phyloP scores from a whole-genome alignment of 2,113 vertebrate genomes.

The Sturnus vulgaris region DNA sequence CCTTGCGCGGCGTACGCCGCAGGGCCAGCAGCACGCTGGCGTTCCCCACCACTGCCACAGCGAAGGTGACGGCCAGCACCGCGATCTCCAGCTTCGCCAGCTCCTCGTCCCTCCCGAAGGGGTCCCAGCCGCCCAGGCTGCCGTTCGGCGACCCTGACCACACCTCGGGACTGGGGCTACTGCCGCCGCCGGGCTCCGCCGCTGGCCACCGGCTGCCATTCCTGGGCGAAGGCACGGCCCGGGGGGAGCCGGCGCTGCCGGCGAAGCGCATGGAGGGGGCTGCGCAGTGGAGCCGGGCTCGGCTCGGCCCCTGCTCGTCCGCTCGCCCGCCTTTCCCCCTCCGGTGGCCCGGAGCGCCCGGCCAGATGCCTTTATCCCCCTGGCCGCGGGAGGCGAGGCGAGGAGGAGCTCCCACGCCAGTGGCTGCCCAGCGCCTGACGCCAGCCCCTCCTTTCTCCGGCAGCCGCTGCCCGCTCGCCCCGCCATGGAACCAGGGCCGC shows the following conservation, averaged over 20 bases:
- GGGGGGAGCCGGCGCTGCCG: background rate
- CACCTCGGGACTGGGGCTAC: background rate
- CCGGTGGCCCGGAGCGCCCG: background rate
- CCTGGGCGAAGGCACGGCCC: background rate
- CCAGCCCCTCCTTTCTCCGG: background rate
- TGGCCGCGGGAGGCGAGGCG: background rate
- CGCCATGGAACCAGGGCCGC: background rate
- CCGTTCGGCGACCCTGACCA: slow-evolving; percentile 14
- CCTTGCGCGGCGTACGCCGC: slow-evolving; percentile 87
- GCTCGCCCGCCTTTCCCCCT: background rate
- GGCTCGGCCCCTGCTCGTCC: background rate
- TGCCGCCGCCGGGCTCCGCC: background rate
- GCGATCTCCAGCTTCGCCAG: slow-evolving; percentile 90
- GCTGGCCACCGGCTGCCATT: slow-evolving; percentile 27
- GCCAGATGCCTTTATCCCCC: background rate
- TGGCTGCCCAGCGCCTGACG: background rate
- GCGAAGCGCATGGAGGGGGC: background rate
- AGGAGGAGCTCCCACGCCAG: background rate
- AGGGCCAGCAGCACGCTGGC: slow-evolving; percentile 86
- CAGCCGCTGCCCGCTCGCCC: background rate
- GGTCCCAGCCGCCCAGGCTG: slow-evolving; percentile 65
- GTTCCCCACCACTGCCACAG: slow-evolving; percentile 87
- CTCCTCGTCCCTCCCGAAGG: slow-evolving; percentile 83
- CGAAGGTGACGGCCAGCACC: slow-evolving; percentile 87
- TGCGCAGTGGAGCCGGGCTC: background rate